phyloP scores from a whole-genome alignment of 2,888 invertebrate species.

The Drosophila vallismaia region DNA sequence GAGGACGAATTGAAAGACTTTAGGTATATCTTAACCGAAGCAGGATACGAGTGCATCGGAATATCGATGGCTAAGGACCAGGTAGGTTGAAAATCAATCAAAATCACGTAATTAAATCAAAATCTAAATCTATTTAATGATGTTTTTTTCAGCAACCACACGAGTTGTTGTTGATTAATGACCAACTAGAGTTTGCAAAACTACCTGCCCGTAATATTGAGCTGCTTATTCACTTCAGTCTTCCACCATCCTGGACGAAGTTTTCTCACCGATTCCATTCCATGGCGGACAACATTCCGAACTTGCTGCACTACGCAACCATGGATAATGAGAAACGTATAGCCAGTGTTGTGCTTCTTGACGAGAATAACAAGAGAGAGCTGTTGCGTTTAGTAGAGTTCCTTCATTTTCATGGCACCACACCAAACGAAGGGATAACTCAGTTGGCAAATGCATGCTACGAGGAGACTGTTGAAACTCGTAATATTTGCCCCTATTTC shows the following conservation, averaged over 20 bases:
- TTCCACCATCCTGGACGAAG: constrained; percentile 49
- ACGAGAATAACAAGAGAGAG: constrained; percentile 36
- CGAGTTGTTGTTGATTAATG: constrained; percentile 48
- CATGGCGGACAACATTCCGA: constrained; percentile 38
- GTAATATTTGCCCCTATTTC: constrained; percentile 23
- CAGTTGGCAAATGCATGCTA: constrained; percentile 8
- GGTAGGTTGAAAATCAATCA: constrained; percentile 19
- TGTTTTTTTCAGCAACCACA: constrained; percentile 33
- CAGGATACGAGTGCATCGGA: constrained; percentile 41
- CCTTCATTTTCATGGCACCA: constrained; percentile 41
- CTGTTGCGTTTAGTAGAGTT: constrained; percentile 39
- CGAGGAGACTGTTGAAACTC: neutral
- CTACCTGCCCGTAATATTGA: constrained; percentile 27
- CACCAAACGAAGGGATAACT: constrained; percentile 3
- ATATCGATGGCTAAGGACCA: neutral
- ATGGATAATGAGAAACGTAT: neutral
- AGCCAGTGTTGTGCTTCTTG: constrained; percentile 45
- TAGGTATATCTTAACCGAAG: constrained; percentile 7
- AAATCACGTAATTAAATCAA: too few species aligned
- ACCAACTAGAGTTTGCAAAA: constrained; percentile 4
- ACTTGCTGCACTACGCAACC: constrained; percentile 24
- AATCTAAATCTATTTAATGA: neutral
- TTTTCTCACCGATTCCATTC: constrained; percentile 49
- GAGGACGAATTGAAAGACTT: neutral
- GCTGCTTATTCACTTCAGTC: constrained; percentile 48